Evolutionary conservation across 1,140 invertebrate species (phyloP).

Genomic region (Drosophila pallidifrons): DNA sequence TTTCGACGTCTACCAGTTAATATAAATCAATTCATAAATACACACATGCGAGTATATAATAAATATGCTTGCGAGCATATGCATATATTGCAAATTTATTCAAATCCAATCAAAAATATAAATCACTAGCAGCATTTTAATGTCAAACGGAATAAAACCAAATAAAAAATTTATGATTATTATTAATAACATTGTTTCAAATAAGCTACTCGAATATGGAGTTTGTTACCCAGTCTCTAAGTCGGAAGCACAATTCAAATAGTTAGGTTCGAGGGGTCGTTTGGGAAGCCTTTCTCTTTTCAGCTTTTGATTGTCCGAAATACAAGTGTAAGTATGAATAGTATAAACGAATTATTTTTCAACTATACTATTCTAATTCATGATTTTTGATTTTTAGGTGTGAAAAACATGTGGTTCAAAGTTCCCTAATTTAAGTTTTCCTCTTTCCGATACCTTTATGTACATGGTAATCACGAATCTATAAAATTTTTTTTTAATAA

Average conservation of each 20-base stretch:
- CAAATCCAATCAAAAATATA: slow-evolving; percentile 76
- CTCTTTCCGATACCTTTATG: too few species aligned
- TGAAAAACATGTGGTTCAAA: too few species aligned
- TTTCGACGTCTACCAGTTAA: slow-evolving; percentile 69
- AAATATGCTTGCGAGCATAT: slow-evolving; percentile 31
- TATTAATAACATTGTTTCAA: slow-evolving; percentile 66
- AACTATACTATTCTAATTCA: neutral
- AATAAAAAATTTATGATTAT: slow-evolving; percentile 79
- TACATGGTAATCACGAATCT: too few species aligned
- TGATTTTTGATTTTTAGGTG: too few species aligned
- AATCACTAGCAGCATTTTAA: slow-evolving; percentile 78
- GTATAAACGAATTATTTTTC: neutral
- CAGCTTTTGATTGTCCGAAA: neutral
- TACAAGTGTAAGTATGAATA: slow-evolving; percentile 15
- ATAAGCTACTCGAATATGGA: neutral
- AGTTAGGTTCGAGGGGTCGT: slow-evolving; percentile 52
- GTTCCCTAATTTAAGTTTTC: too few species aligned
- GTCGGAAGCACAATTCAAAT: slow-evolving; percentile 79
- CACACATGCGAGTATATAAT: slow-evolving; percentile 36
- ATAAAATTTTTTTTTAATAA: neutral
- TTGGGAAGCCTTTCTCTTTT: slow-evolving; percentile 4
- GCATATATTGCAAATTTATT: slow-evolving; percentile 71
- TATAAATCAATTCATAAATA: slow-evolving; percentile 62
- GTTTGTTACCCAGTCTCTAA: slow-evolving; percentile 7
- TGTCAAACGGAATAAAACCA: slow-evolving; percentile 71